A percentile compares a stretch with the other conserved stretches of the same genome.
Conservation (phyloP, 2,113 vertebrate genomes). For the Atrichornis clamosus region DNA sequence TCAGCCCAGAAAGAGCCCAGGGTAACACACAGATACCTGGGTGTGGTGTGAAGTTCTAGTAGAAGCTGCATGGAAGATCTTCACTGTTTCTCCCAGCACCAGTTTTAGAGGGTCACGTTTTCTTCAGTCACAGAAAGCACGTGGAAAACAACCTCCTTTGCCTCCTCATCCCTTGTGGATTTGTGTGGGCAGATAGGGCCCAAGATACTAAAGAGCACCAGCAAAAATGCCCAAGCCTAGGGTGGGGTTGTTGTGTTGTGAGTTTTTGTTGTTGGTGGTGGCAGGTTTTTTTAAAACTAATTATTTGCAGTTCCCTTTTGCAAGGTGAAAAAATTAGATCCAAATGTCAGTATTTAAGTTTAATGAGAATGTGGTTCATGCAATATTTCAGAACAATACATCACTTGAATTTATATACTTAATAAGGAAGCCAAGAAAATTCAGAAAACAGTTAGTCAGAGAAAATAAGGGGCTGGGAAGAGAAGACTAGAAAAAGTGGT, state of each 20-base stretch:
- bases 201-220: neutral
- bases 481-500: neutral
- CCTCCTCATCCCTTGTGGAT: neutral
- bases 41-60: neutral
- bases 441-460: slow-evolving; percentile 10
- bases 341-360: neutral
- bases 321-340: neutral
- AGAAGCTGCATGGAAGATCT: neutral
- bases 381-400: neutral
- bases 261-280: neutral
- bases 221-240: neutral
- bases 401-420: neutral
- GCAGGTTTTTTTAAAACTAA: neutral
- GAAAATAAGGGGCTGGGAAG: neutral
- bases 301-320: neutral
- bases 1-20: neutral
- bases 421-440: neutral
- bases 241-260: neutral
- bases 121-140: neutral
- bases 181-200: neutral
- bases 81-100: neutral
- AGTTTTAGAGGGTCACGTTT: neutral
- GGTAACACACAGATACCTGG: accelerated
- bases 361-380: neutral
- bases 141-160: neutral